These are phyloP conservation scores for Phrynosoma blainvillii DNA, from an alignment of 2,113 vertebrate species.

Conservation along the genomic window DNA sequence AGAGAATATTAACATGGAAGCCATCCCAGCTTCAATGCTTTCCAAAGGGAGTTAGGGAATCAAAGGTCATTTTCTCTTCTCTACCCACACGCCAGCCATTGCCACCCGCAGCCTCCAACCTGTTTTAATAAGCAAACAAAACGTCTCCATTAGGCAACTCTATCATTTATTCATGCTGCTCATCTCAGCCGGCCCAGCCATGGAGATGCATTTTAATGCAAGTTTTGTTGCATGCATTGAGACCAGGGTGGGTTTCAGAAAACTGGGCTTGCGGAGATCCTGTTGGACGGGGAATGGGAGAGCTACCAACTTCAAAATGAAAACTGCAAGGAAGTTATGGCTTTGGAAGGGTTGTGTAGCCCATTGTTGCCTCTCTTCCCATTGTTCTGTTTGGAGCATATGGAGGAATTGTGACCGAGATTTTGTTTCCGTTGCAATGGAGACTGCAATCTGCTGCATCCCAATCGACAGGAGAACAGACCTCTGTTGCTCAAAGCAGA, in stretches of 20 bases:
- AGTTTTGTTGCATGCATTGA: neutral
- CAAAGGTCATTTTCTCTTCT: conserved; percentile 18
- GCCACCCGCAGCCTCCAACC: neutral
- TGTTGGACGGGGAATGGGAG: neutral
- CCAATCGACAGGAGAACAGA: too few species aligned
- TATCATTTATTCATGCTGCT: conserved; percentile 36
- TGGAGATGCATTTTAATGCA: conserved; percentile 8
- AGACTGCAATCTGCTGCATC: too few species aligned
- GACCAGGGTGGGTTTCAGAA: neutral
- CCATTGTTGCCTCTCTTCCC: too few species aligned
- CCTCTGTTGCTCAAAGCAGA: too few species aligned
- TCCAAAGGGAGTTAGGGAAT: neutral
- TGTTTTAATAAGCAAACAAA: conserved; percentile 45
- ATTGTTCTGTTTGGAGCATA: too few species aligned
- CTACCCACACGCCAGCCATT: too few species aligned
- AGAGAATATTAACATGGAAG: neutral
- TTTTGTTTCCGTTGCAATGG: too few species aligned
- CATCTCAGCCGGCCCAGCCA: neutral
- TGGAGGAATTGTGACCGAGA: too few species aligned
- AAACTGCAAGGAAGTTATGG: too few species aligned
- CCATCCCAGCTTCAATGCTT: neutral
- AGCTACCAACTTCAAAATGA: too few species aligned
- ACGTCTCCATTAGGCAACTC: conserved; percentile 2
- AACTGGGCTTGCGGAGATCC: too few species aligned
- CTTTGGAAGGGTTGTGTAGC: too few species aligned